Percentiles rank a stretch among this genome's conserved stretches.
These are phyloP conservation scores for Atractosteus spatula DNA, from an alignment of 2,113 vertebrate species.

Conservation along the genomic window DNA sequence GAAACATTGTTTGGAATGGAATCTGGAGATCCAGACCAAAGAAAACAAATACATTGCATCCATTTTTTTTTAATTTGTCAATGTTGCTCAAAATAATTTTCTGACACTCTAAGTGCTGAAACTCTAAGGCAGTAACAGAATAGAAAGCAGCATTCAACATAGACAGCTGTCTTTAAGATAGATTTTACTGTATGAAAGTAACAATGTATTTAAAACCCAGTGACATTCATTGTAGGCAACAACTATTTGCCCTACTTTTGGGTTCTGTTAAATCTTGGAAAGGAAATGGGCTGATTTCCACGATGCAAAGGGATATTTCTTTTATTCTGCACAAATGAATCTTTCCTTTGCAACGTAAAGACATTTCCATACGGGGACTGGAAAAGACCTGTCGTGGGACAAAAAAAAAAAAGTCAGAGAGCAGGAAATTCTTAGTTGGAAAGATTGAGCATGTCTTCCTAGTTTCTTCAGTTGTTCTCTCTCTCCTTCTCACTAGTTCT, in stretches of 20 bases:
- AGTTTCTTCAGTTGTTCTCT: conserved; percentile 36
- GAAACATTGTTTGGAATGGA: too few species aligned
- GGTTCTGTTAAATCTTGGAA: background rate
- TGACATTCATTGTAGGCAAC: background rate
- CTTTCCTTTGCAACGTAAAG: conserved; percentile 14
- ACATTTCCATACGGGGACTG: conserved; percentile 51
- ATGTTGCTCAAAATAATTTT: background rate
- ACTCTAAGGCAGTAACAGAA: conserved; percentile 5
- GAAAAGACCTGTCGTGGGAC: conserved; percentile 25
- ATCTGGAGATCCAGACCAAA: too few species aligned
- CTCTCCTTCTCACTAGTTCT: conserved; percentile 32
- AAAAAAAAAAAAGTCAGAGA: conserved; percentile 37
- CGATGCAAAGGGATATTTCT: background rate
- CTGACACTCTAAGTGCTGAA: background rate
- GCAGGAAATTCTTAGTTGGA: conserved; percentile 67
- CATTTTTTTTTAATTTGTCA: background rate
- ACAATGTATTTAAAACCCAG: background rate
- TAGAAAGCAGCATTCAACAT: background rate
- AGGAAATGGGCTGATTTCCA: background rate
- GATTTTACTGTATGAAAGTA: background rate
- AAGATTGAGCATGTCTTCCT: conserved; percentile 33
- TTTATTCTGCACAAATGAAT: conserved; percentile 10
- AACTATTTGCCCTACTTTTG: background rate
- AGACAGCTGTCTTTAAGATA: background rate
- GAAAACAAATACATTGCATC: too few species aligned